Evolutionary conservation across 2,113 vertebrate species (phyloP).

Genomic region (Triplophysa dalaica): DNA sequence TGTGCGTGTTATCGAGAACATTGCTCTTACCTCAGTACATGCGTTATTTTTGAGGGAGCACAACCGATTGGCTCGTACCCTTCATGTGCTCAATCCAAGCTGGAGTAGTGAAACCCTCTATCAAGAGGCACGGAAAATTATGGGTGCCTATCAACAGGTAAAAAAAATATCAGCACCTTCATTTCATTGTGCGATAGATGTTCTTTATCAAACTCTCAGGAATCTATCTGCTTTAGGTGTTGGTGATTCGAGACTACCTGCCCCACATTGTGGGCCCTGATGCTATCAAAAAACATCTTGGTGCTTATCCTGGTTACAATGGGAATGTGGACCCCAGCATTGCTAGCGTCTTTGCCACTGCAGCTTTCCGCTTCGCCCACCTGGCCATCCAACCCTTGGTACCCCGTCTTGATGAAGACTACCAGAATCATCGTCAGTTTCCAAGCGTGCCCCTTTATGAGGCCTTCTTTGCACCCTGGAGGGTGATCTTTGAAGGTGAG

Average conservation of each 20-base stretch:
- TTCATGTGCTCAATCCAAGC: constrained; percentile 66
- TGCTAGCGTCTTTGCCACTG: constrained; percentile 82
- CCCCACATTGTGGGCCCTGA: constrained; percentile 71
- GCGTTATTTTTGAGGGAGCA: constrained; percentile 77
- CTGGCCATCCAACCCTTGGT: constrained; percentile 79
- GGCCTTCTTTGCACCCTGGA: constrained; percentile 84
- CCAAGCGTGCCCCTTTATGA: constrained; percentile 73
- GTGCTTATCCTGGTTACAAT: constrained; percentile 71
- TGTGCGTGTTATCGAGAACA: constrained; percentile 71
- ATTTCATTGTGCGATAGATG: background rate
- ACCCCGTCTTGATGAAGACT: constrained; percentile 72
- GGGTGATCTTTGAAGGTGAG: constrained; percentile 82
- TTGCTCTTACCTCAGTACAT: constrained; percentile 72
- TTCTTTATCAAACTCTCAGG: background rate
- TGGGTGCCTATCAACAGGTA: constrained; percentile 76
- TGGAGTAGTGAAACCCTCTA: constrained; percentile 76
- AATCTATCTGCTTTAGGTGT: constrained; percentile 69
- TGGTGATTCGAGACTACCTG: constrained; percentile 86
- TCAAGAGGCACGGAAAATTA: constrained; percentile 77
- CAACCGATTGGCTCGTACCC: constrained; percentile 73
- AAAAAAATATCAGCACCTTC: background rate
- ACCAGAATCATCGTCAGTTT: constrained; percentile 60
- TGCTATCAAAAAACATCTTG: constrained; percentile 61
- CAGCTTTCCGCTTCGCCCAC: constrained; percentile 86
- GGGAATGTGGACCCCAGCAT: constrained; percentile 80